Percentiles rank a stretch among this genome's conserved stretches.
phyloP scores from a whole-genome alignment of 2,113 vertebrate species.

The Varanus salvator region DNA sequence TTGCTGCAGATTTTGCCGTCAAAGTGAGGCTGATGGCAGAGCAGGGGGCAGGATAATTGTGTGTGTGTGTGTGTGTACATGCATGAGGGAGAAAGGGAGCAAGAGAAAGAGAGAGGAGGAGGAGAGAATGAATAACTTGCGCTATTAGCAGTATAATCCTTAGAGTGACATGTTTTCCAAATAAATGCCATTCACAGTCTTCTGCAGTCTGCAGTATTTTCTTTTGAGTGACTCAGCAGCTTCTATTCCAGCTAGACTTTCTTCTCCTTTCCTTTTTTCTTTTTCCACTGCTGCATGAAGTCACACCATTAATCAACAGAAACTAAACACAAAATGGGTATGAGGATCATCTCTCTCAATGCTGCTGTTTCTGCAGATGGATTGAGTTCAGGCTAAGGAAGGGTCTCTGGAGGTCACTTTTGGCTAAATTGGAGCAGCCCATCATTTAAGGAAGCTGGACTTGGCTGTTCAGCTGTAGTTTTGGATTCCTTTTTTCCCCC shows the following conservation, averaged over 20 bases:
- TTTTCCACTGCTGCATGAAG: neutral
- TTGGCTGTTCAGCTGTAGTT: neutral
- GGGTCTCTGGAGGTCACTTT: constrained; percentile 9
- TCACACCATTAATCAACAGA: constrained; percentile 19
- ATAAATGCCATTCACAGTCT: neutral
- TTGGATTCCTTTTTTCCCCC: neutral
- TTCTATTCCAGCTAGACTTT: constrained; percentile 13
- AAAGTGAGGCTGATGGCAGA: neutral
- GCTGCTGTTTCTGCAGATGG: constrained; percentile 2
- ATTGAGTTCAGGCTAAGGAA: neutral
- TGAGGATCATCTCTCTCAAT: constrained; percentile 11
- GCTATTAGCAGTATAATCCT: neutral
- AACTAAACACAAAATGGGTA: constrained; percentile 25
- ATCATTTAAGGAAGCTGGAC: neutral
- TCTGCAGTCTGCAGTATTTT: neutral
- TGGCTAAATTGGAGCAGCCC: neutral
- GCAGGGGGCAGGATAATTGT: too few species aligned
- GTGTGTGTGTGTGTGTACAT: neutral
- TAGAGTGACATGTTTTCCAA: constrained; percentile 8
- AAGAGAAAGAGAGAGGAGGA: neutral
- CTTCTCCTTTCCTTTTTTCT: neutral
- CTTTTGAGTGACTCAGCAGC: constrained; percentile 23
- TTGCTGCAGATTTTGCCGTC: neutral
- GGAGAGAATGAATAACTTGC: neutral
- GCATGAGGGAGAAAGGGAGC: neutral